Percentiles rank a stretch among this genome's conserved stretches.
phyloP scores from a whole-genome alignment of 1,140 invertebrate genomes.

The Homarus americanus region DNA sequence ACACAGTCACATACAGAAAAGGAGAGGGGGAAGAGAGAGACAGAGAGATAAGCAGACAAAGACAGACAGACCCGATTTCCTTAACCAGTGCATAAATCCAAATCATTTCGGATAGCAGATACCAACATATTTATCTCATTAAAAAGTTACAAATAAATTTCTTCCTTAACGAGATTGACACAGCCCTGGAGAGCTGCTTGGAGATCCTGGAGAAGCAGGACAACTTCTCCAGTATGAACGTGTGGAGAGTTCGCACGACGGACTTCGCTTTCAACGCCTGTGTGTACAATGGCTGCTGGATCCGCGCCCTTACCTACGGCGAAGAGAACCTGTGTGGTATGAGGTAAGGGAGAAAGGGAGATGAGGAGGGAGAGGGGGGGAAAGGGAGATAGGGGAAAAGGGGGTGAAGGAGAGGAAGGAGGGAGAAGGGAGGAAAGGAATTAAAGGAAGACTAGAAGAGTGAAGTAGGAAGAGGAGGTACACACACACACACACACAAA shows the following conservation, averaged over 20 bases:
- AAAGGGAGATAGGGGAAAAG: background rate
- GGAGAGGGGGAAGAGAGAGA: no score
- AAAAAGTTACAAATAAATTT: no score
- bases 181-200: constrained; percentile 39
- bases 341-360: constrained; percentile 43
- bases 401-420: background rate
- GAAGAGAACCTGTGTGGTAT: constrained; percentile 51
- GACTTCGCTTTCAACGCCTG: constrained; percentile 66
- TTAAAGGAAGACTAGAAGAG: no score
- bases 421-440: background rate
- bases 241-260: constrained; percentile 53
- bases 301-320: constrained; percentile 42
- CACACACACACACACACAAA: no score
- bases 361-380: background rate
- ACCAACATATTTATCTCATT: no score
- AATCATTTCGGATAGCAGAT: no score
- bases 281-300: constrained; percentile 55
- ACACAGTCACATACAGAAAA: no score
- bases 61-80: background rate
- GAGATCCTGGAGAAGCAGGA: constrained; percentile 49
- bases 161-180: background rate
- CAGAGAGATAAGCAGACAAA: no score
- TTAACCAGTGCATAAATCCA: background rate
- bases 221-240: constrained; percentile 48
- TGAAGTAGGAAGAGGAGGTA: no score